phyloP scores from a whole-genome alignment of 2,113 vertebrate species.

The Vicugna pacos region DNA sequence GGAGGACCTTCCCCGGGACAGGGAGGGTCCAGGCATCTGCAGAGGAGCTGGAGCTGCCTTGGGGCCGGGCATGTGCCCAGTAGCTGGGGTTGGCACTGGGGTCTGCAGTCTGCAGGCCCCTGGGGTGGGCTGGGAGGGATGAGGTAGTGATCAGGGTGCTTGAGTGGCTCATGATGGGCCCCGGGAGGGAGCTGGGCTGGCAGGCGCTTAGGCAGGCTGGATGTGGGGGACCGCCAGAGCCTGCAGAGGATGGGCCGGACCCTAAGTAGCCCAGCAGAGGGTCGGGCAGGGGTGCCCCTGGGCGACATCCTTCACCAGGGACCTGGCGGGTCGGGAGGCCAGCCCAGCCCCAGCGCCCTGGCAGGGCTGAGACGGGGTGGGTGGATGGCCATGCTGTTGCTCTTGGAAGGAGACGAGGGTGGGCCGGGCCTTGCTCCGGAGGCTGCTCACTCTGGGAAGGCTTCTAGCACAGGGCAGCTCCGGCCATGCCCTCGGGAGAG shows the following conservation, averaged over 20 bases:
- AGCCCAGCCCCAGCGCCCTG: background rate
- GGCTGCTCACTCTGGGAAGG: accelerated
- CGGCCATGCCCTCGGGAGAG: background rate
- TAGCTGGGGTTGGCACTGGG: background rate
- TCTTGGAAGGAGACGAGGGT: background rate
- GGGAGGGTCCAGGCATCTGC: accelerated
- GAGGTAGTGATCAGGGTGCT: accelerated
- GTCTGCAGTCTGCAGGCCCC: background rate
- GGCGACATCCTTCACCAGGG: accelerated
- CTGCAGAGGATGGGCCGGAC: accelerated
- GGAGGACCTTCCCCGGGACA: background rate
- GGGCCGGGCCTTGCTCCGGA: accelerated
- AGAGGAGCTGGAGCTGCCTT: background rate
- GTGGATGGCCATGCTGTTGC: accelerated
- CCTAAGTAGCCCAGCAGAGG: no score
- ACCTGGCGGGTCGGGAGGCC: background rate
- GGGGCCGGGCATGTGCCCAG: accelerated
- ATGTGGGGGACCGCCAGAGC: no score
- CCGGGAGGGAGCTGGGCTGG: no score
- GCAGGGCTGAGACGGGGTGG: background rate
- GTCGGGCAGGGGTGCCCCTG: background rate
- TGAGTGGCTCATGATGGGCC: background rate
- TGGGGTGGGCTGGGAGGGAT: background rate
- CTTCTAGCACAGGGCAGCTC: accelerated
- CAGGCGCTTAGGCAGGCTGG: background rate